A percentile compares a stretch with the other conserved stretches of the same genome.
Conservation (phyloP, 2,797 vertebrate genomes). For the Lophius americanus region DNA sequence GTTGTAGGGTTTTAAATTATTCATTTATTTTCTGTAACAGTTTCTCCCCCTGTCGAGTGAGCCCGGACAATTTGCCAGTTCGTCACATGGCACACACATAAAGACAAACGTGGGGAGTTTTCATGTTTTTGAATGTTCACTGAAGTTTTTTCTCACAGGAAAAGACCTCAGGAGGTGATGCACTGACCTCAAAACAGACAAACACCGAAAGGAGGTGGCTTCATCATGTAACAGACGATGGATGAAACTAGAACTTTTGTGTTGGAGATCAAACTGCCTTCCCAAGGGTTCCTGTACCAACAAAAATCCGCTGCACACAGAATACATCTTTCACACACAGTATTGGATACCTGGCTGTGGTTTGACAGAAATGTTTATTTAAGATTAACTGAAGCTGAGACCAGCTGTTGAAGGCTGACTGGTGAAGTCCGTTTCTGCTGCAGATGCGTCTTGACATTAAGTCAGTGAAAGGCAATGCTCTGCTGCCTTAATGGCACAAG, state of each 20-base stretch:
- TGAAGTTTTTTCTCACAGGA: slow-evolving; percentile 27
- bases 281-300: slow-evolving; percentile 14
- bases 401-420: slow-evolving; percentile 39
- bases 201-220: neutral
- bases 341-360: slow-evolving; percentile 23
- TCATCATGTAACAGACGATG: slow-evolving; percentile 22
- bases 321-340: slow-evolving; percentile 17
- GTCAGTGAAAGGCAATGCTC: slow-evolving; percentile 23
- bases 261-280: slow-evolving; percentile 2
- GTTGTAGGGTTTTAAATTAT: no score
- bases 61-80: no score
- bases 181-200: slow-evolving; percentile 22
- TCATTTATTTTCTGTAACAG: no score
- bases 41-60: no score
- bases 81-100: no score
- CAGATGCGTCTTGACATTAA: slow-evolving; percentile 31
- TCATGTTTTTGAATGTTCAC: slow-evolving; percentile 21
- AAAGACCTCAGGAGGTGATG: slow-evolving; percentile 8
- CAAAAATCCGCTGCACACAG: slow-evolving; percentile 25
- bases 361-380: slow-evolving; percentile 32
- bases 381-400: slow-evolving; percentile 17
- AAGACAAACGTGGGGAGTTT: neutral
- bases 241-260: slow-evolving; percentile 14
- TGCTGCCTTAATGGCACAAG: slow-evolving; percentile 36
- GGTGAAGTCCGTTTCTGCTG: slow-evolving; percentile 25